These are phyloP conservation scores for Bimastos eiseni DNA, from an alignment of 2,888 invertebrate genomes.

Conservation along the genomic window DNA sequence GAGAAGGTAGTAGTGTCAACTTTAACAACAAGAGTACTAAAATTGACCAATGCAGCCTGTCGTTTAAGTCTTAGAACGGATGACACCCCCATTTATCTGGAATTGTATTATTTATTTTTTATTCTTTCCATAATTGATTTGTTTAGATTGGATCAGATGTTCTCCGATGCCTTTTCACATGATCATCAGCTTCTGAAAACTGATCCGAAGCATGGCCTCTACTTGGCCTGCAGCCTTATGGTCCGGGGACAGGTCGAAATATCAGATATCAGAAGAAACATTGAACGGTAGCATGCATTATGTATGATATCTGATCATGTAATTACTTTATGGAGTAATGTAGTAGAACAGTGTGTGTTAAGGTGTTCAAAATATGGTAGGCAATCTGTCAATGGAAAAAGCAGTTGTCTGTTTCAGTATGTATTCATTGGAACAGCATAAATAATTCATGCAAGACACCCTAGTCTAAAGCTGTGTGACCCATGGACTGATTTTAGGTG, in stretches of 20 bases:
- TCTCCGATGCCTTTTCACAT: constrained; percentile 61
- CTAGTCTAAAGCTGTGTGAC: not conserved
- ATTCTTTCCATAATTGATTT: not conserved
- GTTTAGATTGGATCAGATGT: constrained; percentile 62
- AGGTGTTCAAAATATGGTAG: not conserved
- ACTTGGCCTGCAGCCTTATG: constrained; percentile 63
- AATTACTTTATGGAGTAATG: not conserved
- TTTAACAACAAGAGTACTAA: no score
- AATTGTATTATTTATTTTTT: not conserved
- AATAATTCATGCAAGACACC: not conserved
- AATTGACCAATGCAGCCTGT: no score
- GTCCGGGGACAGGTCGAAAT: constrained; percentile 61
- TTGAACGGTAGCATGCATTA: constrained; percentile 57
- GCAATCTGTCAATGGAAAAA: not conserved
- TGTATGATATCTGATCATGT: not conserved
- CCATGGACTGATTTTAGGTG: no score
- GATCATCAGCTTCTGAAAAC: constrained; percentile 60
- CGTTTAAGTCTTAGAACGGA: no score
- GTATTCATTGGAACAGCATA: not conserved
- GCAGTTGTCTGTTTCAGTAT: not conserved
- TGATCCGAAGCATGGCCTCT: constrained; percentile 59
- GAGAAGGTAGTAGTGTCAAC: not conserved
- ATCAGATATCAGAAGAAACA: constrained; percentile 62
- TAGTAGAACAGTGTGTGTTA: not conserved
- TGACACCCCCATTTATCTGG: constrained; percentile 15